Base-by-base conservation (phyloP, 2,113 vertebrate species). In the Sigmodon hispidus region DNA sequence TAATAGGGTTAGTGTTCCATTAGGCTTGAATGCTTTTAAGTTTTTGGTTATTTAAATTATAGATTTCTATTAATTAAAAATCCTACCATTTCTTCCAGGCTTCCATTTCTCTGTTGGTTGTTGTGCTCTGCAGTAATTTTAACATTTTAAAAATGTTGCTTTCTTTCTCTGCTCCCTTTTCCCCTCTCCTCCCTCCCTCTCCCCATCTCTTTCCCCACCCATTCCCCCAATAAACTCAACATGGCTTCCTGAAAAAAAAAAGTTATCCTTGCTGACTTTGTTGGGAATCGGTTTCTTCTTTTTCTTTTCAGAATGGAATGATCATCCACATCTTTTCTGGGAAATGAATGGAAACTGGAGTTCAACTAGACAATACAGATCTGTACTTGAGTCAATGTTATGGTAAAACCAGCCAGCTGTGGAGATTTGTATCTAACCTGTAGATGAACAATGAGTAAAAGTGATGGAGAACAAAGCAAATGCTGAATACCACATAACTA, bases 321-420 rank as follows among this genome's bases (percentile, higher is more conserved):
- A 98, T 99, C 21, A 96, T 99, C 75, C 99, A 99, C 55, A 50
- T 98, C 52, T 96, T 98, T 96, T 99, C 99, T 84, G 99, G 99
- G 89, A 98, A 99, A 95, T 99, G 99, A 98, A 96, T 99, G 94
- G 99, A 99, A 96, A 99, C 99, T 55, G 94, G 96, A 15, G 97
- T 96, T 75, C 98, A 96, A 8, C 98, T 97, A 90, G 97, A 93
- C 50, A 96, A 88, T 79, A 98, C 97, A 87, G 93, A 97, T 45
- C 96, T 99, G 89, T 48, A 98, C 90, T 97, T 99, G 90, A 94
- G 31, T 6, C 96, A 92, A 0, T 99, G 99, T 96, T 98, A 98
- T 91, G 98, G 98, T 69, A 98, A 98, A 29, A 96, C 96, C 72
- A 97, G 98, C 81, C 99, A 99, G 96, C 97, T 99, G 89, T 99